phyloP scores from a whole-genome alignment of 2,113 vertebrate genomes.

The Psilopsiagon aurifrons region DNA sequence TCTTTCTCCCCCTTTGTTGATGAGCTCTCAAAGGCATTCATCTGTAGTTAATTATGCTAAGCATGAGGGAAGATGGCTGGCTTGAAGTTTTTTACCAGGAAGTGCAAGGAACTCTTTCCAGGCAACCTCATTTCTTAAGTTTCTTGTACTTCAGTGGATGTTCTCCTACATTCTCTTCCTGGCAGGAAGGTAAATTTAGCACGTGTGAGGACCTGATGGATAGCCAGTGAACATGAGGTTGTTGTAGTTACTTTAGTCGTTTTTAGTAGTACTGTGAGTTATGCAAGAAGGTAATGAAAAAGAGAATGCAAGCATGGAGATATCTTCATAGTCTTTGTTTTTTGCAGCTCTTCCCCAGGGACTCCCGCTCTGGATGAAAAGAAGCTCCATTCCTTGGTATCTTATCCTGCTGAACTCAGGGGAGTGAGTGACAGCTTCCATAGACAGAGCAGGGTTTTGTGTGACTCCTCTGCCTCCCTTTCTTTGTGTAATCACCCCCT shows the following conservation, averaged over 20 bases:
- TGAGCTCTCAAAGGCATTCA: not conserved
- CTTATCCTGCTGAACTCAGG: not conserved
- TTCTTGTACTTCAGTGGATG: not conserved
- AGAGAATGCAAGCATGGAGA: not conserved
- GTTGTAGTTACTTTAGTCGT: not conserved
- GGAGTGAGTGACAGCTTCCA: not conserved
- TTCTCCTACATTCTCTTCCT: not conserved
- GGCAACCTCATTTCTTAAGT: not conserved
- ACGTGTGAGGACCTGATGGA: not conserved
- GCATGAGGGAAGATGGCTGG: not conserved
- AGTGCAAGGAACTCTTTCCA: not conserved
- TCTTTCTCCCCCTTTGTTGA: not conserved
- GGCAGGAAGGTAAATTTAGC: not conserved
- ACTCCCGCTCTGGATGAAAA: not conserved
- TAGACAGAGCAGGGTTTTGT: not conserved
- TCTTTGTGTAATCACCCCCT: not conserved
- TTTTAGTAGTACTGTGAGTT: not conserved
- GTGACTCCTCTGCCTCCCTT: not conserved
- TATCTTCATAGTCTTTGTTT: not conserved
- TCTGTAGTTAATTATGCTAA: slow-evolving; percentile 6
- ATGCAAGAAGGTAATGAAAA: not conserved
- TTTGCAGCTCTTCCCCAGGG: not conserved
- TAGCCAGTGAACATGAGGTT: not conserved
- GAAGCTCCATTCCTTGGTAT: not conserved
- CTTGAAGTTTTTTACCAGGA: not conserved